Base-by-base conservation (phyloP, 1,140 invertebrate species). In the Cyphomyrmex costatus region DNA sequence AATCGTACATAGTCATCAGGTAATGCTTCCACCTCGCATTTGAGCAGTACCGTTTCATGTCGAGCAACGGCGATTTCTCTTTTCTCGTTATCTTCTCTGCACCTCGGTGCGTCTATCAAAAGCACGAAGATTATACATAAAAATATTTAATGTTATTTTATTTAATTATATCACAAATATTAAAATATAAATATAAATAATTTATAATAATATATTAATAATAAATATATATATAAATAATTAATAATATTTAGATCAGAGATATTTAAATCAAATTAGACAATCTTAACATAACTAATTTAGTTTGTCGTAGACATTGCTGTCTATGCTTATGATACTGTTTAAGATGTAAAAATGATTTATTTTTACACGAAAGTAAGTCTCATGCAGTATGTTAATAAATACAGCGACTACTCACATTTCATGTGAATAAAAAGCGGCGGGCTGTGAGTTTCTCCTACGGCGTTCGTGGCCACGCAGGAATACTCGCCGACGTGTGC, bases 21-120 rank as follows among this genome's bases (percentile, higher is more conserved):
- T 58, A 97, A 96, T 1, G 98, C 97, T 66, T 97, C 97, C n/a
- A 98, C 97, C 88, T 98, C 97, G 93, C 98, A 99, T 61, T 96
- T 96, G 88, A 96, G 96, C 92, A 93, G 95, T 89, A 96, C 96
- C 82, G 94, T 95, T 89, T 97, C 96, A 86, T 96, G 95, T 58
- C 95, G 96, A 53, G 96, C 95, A 21, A 96, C 96, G 1, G 96
- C 96, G 42, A 97, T 94, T 65, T 96, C 95, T 80, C 95, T 96
- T 70, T 95, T 93, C 88, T 97, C 96, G 76, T 95, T 95, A 36
- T 96, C 96, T 68, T 95, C 94, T 68, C 95, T 96, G 91, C 97
- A 97, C 74, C 96, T 95, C 19, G 97, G 97, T 27, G 96, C 95
- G 93, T 96, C 97, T 97, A n/a, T 66, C 49, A 27, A 49, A 49